Conservation (phyloP, 2,888 invertebrate genomes). For the Hybos culiciformis region DNA sequence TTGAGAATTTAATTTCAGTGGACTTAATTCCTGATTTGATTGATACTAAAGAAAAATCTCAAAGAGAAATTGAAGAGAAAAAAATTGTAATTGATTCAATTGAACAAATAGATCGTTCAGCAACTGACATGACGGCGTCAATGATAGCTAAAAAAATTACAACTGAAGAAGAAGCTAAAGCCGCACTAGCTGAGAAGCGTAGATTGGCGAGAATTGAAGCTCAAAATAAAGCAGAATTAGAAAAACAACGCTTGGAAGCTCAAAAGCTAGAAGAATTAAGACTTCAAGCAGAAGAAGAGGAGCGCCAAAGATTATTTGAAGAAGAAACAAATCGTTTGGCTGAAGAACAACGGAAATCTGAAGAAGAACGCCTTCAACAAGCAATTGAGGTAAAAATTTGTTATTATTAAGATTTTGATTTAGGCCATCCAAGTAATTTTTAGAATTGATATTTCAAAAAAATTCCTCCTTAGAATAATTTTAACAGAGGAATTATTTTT, state of each 20-base stretch:
- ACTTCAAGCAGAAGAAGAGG: constrained; percentile 61
- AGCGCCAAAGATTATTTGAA: constrained; percentile 65
- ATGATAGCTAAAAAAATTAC: constrained; percentile 61
- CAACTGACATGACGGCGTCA: constrained; percentile 40
- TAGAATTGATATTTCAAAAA: background rate
- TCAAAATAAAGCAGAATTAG: constrained; percentile 77
- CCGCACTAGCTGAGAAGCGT: constrained; percentile 79
- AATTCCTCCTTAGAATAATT: background rate
- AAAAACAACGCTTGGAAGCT: constrained; percentile 57
- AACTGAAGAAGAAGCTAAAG: constrained; percentile 87
- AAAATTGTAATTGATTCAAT: background rate
- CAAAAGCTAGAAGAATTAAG: constrained; percentile 61
- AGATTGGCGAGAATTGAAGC: constrained; percentile 81
- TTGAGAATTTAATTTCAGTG: too few species aligned
- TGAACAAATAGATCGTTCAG: constrained; percentile 15
- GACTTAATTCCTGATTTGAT: too few species aligned
- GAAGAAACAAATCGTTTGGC: constrained; percentile 67
- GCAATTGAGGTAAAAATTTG: constrained; percentile 52
- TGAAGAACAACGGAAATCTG: constrained; percentile 63
- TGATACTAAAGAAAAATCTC: background rate
- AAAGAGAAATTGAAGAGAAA: background rate
- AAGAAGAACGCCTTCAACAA: constrained; percentile 72
- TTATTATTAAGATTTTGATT: background rate
- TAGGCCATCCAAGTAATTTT: background rate
- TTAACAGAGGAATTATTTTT: background rate